Percentiles rank a stretch among this genome's conserved stretches.
Conservation (phyloP, 2,797 vertebrate species). For the Chanos chanos region DNA sequence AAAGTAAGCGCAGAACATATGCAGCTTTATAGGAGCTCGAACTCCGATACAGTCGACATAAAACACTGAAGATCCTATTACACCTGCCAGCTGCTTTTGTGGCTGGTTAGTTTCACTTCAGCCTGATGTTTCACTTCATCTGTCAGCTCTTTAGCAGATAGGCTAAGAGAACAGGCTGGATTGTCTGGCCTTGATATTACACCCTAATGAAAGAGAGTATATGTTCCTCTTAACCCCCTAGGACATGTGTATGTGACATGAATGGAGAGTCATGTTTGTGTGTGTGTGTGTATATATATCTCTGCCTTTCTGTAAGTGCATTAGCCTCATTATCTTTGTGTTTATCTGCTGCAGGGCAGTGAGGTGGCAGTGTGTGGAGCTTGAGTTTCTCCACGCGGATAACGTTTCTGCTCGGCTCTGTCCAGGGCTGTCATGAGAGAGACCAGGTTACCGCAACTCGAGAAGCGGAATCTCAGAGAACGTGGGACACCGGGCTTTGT, state of each 20-base stretch:
- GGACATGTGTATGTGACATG: background rate
- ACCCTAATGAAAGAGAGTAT: background rate
- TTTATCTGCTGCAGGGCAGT: conserved; percentile 33
- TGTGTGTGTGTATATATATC: conserved; percentile 28
- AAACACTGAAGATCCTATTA: no score
- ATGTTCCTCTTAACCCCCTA: background rate
- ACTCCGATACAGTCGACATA: no score
- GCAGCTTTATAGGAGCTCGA: no score
- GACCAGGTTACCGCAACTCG: conserved; percentile 63
- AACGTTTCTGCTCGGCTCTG: conserved; percentile 54
- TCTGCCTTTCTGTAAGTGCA: background rate
- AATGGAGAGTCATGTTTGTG: background rate
- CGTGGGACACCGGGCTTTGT: conserved; percentile 44
- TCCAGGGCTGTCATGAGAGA: conserved; percentile 51
- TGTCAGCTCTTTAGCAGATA: conserved; percentile 15
- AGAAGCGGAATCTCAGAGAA: conserved; percentile 48
- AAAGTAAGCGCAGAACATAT: no score
- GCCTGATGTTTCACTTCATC: background rate
- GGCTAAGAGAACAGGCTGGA: no score
- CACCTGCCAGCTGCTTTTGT: no score
- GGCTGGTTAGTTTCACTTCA: no score
- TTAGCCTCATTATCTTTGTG: no score
- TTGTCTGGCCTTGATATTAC: background rate
- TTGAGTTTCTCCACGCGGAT: conserved; percentile 60
- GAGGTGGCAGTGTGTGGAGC: conserved; percentile 40